phyloP scores from a whole-genome alignment of 2,888 invertebrate genomes.

The Nesidiocoris tenuis region DNA sequence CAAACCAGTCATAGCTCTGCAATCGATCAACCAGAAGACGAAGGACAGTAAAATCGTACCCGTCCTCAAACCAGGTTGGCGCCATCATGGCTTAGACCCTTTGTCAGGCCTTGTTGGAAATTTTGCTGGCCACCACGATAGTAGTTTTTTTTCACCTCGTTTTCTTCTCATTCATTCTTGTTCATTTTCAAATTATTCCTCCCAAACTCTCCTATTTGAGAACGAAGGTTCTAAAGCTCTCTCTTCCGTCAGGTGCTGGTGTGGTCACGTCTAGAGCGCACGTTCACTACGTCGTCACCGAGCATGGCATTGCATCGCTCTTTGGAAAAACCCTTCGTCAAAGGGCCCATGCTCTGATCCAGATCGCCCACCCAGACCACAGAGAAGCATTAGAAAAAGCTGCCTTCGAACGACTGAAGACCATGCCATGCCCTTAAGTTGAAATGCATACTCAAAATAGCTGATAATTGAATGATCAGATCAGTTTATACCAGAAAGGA shows the following conservation, averaged over 20 bases:
- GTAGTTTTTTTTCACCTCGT: background rate
- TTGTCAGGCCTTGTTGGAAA: no score
- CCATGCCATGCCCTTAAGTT: slow-evolving; percentile 67
- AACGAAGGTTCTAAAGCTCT: no score
- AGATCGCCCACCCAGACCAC: slow-evolving; percentile 86
- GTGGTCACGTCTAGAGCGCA: slow-evolving; percentile 90
- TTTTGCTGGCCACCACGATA: no score
- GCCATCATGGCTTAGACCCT: no score
- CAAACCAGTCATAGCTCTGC: slow-evolving; percentile 88
- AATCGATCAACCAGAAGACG: slow-evolving; percentile 65
- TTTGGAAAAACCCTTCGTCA: slow-evolving; percentile 89
- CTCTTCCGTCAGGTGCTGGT: slow-evolving; percentile 73
- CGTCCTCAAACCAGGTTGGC: slow-evolving; percentile 71
- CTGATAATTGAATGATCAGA: no score
- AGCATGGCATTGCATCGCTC: slow-evolving; percentile 83
- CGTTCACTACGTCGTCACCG: slow-evolving; percentile 91
- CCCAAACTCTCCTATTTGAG: no score
- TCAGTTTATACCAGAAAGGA: no score
- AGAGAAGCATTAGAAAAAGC: slow-evolving; percentile 79
- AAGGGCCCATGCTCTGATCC: slow-evolving; percentile 83
- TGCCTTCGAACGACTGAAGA: slow-evolving; percentile 79
- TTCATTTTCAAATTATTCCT: no score
- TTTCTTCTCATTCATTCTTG: no score
- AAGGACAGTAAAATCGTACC: slow-evolving; percentile 70
- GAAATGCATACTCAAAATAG: no score